Evolutionary conservation across 2,113 vertebrate species (phyloP), one percentile per base, ranked within the genome.

Genomic region (Salvelinus fontinalis): DNA sequence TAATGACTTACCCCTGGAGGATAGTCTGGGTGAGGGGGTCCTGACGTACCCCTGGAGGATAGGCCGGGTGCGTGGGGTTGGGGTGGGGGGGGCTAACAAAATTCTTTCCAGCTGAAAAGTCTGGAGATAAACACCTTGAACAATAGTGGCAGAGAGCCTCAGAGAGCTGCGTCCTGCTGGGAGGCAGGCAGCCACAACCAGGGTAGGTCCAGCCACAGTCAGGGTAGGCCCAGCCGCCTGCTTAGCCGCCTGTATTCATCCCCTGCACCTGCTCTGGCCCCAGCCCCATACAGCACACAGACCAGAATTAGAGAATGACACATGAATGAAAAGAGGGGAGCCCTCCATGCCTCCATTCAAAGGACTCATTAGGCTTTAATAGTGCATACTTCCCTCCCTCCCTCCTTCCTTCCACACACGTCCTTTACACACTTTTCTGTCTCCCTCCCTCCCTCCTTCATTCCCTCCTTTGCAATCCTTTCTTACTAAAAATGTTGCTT

Each of bases 311-410:
- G 20, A 31, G 34, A 64, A 44, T 57, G 69, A 34, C 59, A 67
- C 34, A 5, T 71, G 64, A 66, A 18, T 31, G 39, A 20, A 29
- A 67, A 20, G 20, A 27, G 44, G 16, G 64, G 13, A 31, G 65
- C 14, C 14, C 39, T 44, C 9, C 39, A 44, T 44, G 39, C 39
- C 27, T 67, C 65, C 16, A 67, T 67, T 67, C 65, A 67, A 67
- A 67, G 65, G 29, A 67, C 16, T 73, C 18, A 73, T 73, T 60
- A 73, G 54, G 57, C 59, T 64, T 24, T 74, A 74, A 74, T 74
- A 44, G 20, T 20, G 57, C 71, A 27, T 29, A 1, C 51, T 18
- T 14, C 7, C 34, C 3, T 59, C 26, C 24, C 5, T 22, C 24
- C 62, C 39, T 44, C 22, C 3, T 44, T 11, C 39, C 39, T 39